phyloP scores from a whole-genome alignment of 2,888 invertebrate genomes.

The Kuschelorhynchus macadamiae region DNA sequence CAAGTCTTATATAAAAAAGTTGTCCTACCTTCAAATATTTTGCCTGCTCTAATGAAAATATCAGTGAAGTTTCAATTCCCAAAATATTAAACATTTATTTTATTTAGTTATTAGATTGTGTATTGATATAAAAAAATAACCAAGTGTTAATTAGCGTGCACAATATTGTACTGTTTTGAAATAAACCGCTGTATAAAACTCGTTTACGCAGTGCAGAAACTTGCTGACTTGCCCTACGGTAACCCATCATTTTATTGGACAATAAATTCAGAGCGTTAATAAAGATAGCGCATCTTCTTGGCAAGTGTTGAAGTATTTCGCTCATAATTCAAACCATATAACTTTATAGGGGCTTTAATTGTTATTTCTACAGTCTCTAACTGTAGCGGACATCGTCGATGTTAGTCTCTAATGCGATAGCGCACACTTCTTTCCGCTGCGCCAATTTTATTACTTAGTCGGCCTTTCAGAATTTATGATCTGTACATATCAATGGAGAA shows the following conservation, averaged over 20 bases:
- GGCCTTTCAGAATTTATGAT: too few relatives aligned
- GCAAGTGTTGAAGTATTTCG: conserved; percentile 39
- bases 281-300: conserved; percentile 44
- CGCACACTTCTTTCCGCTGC: background rate
- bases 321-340: conserved; percentile 44
- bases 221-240: conserved; percentile 6
- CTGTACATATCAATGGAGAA: too few relatives aligned
- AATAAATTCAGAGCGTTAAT: conserved; percentile 47
- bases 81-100: too few relatives aligned
- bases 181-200: background rate
- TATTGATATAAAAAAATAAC: too few relatives aligned
- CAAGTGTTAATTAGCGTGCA: too few relatives aligned
- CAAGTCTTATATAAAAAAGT: too few relatives aligned
- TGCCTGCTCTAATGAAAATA: too few relatives aligned
- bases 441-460: conserved; percentile 1
- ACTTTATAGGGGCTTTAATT: conserved; percentile 43
- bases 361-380: conserved; percentile 19
- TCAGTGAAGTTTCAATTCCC: too few relatives aligned
- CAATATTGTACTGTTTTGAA: too few relatives aligned
- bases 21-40: too few relatives aligned
- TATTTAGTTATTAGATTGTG: too few relatives aligned
- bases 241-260: conserved; percentile 48
- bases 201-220: background rate
- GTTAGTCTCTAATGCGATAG: conserved; percentile 6
- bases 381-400: conserved; percentile 32